Conservation (phyloP, 2,797 vertebrate genomes). For the Cichlasoma orientale region DNA sequence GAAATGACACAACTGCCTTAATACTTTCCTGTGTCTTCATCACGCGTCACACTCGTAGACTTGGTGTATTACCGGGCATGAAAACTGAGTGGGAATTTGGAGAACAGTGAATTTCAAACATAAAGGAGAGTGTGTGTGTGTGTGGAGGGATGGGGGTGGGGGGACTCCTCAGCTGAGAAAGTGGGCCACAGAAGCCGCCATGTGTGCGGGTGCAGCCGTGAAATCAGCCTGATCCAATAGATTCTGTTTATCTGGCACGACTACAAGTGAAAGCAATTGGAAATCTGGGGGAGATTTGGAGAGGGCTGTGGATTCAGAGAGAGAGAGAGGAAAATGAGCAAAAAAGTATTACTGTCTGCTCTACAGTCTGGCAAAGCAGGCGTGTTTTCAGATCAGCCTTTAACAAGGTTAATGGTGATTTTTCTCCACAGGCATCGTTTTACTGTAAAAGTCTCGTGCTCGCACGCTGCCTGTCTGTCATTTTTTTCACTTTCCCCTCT, state of each 20-base stretch:
- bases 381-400: slow-evolving; percentile 69
- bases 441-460: slow-evolving; percentile 58
- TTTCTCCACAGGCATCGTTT: slow-evolving; percentile 67
- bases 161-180: slow-evolving; percentile 59
- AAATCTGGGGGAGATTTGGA: slow-evolving; percentile 85
- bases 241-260: slow-evolving; percentile 84
- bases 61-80: slow-evolving; percentile 39
- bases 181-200: slow-evolving; percentile 79
- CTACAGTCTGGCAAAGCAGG: slow-evolving; percentile 76
- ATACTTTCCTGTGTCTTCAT: slow-evolving; percentile 23
- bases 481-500: slow-evolving; percentile 34
- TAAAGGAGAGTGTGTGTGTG: slow-evolving; percentile 25
- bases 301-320: slow-evolving; percentile 75
- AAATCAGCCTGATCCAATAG: slow-evolving; percentile 84
- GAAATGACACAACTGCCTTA: slow-evolving; percentile 27
- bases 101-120: slow-evolving; percentile 64
- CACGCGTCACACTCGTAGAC: slow-evolving; percentile 21
- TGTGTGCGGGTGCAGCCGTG: slow-evolving; percentile 81
- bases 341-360: slow-evolving; percentile 79
- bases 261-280: slow-evolving; percentile 79
- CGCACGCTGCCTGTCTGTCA: slow-evolving; percentile 41
- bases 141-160: neutral
- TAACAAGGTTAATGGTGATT: slow-evolving; percentile 79
- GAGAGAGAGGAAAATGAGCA: slow-evolving; percentile 54
- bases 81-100: slow-evolving; percentile 48